These are phyloP conservation scores for Lordiphosa mommai DNA, from an alignment of 1,140 invertebrate genomes.

Conservation along the genomic window DNA sequence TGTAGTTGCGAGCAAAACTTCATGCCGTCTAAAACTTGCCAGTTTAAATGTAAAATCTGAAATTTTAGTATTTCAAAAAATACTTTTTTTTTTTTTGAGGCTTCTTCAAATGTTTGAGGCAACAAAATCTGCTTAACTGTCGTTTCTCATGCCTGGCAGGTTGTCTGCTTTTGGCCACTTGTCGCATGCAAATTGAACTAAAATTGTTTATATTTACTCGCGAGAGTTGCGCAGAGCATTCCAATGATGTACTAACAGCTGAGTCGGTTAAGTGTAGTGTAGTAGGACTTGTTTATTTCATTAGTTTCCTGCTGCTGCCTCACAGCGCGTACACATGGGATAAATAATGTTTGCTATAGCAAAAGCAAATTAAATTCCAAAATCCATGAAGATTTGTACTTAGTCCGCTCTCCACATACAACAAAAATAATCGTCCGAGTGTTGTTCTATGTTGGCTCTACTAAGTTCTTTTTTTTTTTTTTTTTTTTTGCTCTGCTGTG, in stretches of 20 bases:
- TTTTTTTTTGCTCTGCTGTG: background rate
- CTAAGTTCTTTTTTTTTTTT: too few species aligned
- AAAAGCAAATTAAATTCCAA: slow-evolving; percentile 35
- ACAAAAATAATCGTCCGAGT: background rate
- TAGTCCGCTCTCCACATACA: background rate
- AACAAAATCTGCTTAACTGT: too few species aligned
- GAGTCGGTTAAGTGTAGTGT: slow-evolving; percentile 15
- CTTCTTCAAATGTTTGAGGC: too few species aligned
- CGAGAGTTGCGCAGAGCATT: slow-evolving; percentile 29
- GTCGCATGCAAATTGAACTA: slow-evolving; percentile 52
- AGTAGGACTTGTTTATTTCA: slow-evolving; percentile 33
- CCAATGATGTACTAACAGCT: slow-evolving; percentile 38
- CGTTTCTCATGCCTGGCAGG: background rate
- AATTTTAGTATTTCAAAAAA: too few species aligned
- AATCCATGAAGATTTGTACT: slow-evolving; percentile 18
- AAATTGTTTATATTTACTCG: background rate
- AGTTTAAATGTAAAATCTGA: too few species aligned
- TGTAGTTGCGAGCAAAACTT: too few species aligned
- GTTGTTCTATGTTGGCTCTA: slow-evolving; percentile 2
- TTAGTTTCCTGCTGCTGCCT: slow-evolving; percentile 34
- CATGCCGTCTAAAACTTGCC: too few species aligned
- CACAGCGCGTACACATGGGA: slow-evolving; percentile 24
- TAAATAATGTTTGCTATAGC: slow-evolving; percentile 35
- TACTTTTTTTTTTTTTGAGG: too few species aligned
- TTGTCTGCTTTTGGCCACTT: slow-evolving; percentile 42